Evolutionary conservation across 2,113 vertebrate species (phyloP), one percentile per base, ranked within the genome.

Genomic region (Phylloscopus trochilus): DNA sequence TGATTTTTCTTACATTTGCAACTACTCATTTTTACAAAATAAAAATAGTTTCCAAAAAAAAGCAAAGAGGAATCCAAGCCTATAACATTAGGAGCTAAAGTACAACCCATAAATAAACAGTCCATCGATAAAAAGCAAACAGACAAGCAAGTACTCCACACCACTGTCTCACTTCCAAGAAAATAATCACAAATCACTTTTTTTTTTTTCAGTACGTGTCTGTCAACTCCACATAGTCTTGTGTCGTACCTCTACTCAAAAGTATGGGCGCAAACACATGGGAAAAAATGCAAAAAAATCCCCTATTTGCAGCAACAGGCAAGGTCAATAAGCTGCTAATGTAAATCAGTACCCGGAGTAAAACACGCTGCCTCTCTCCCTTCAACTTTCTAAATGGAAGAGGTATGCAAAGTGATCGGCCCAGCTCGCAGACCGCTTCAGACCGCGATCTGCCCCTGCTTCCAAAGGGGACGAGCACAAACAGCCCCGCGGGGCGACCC

Each of bases 251-350:
- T 79, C 31, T 28, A 51, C 26, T 46, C 23, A 23, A 31, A 84
- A 35, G 39, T 11, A 62, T 1, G 5, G 63, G 20, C 0, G 0
- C n/a, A 30, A 73, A 80, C 13, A 75, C 22, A 47, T 5, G 19
- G 30, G 5, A 7, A 67, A 53, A n/a, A 1, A 4, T 16, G 17
- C 10, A n/a, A n/a, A 90, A 68, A 76, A 80, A 22, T 0, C 33
- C 9, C 9, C 46, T 37, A 15, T 62, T 49, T 73, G 58, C 52
- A 84, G 83, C 69, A 78, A 78, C 55, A 90, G 60, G 78, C 51
- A 75, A 94, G 74, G 81, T 89, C 93, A 93, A 74, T 73, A 87
- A 93, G 74, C 77, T 72, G 76, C 44, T 55, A 63, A 66, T 60
- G 55, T 64, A 85, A 86, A 96, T 77, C 77, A 89, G 80, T 33